Percentiles rank a stretch among this genome's conserved stretches.
Evolutionary conservation across 1,140 invertebrate genomes (phyloP).

Genomic region (Leucophenga varia): DNA sequence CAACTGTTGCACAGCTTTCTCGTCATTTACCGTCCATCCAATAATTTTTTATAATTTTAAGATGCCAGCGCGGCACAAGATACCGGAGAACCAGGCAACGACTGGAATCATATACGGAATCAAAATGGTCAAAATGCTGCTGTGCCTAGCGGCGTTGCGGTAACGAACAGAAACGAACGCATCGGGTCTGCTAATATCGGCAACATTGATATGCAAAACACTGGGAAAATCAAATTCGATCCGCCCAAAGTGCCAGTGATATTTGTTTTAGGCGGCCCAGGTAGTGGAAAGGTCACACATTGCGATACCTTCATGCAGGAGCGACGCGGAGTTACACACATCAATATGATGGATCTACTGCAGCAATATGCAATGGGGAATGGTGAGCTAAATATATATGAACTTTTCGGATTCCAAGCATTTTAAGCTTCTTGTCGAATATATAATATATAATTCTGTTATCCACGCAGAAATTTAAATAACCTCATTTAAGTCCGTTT

Average conservation of each 20-base stretch:
- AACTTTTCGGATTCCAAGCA: no score
- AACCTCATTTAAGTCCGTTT: no score
- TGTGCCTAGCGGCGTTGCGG: no score
- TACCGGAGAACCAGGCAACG: conserved; percentile 65
- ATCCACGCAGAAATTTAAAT: no score
- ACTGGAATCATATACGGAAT: conserved; percentile 55
- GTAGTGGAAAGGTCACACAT: conserved; percentile 90
- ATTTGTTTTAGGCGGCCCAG: conserved; percentile 85
- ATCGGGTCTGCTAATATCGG: conserved; percentile 31
- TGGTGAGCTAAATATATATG: no score
- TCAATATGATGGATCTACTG: conserved; percentile 87
- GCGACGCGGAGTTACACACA: conserved; percentile 78
- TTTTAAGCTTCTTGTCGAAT: no score
- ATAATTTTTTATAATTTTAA: no score
- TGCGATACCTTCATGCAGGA: conserved; percentile 86
- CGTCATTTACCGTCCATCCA: no score
- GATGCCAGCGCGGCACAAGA: conserved; percentile 73
- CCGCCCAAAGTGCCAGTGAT: conserved; percentile 80
- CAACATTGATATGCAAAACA: conserved; percentile 66
- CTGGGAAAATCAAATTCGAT: conserved; percentile 77
- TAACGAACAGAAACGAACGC: no score
- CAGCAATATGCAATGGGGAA: conserved; percentile 86
- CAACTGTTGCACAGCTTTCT: no score
- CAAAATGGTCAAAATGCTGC: conserved; percentile 35
- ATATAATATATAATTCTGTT: no score